phyloP scores from a whole-genome alignment of 2,113 vertebrate species.

The Archilochus colubris region DNA sequence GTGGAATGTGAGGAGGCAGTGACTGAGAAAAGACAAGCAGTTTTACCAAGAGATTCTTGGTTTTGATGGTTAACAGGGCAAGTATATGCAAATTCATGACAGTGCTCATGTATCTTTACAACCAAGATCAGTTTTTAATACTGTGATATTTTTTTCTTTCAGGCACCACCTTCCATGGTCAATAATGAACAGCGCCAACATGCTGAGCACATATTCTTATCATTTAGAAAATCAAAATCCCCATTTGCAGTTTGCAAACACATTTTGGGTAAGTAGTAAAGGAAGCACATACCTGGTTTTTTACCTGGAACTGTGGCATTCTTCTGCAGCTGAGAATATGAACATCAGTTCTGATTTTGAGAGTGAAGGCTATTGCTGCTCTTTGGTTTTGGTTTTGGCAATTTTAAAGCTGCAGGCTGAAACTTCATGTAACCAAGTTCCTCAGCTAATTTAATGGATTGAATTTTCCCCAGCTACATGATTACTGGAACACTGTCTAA shows the following conservation, averaged over 20 bases:
- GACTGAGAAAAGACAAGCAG: background rate
- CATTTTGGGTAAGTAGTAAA: constrained; percentile 88
- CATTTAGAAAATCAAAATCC: constrained; percentile 98
- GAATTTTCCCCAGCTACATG: background rate
- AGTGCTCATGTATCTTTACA: background rate
- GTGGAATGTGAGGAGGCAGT: background rate
- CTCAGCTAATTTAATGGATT: background rate
- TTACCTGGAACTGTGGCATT: background rate
- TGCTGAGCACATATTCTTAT: constrained; percentile 97
- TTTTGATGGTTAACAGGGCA: background rate
- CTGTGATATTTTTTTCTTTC: background rate
- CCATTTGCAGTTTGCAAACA: constrained; percentile 99
- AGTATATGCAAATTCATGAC: background rate
- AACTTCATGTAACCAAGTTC: background rate
- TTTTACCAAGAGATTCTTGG: background rate
- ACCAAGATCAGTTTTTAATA: background rate
- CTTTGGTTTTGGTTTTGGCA: background rate
- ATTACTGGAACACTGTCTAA: background rate
- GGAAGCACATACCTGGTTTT: background rate
- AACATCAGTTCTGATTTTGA: background rate
- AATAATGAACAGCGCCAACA: constrained; percentile 96
- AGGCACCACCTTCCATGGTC: constrained; percentile 99
- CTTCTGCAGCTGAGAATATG: background rate
- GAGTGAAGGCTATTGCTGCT: background rate
- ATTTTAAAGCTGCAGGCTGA: background rate